These are phyloP conservation scores for Luperina nickerlii DNA, from an alignment of 2,888 invertebrate genomes.

Conservation along the genomic window DNA sequence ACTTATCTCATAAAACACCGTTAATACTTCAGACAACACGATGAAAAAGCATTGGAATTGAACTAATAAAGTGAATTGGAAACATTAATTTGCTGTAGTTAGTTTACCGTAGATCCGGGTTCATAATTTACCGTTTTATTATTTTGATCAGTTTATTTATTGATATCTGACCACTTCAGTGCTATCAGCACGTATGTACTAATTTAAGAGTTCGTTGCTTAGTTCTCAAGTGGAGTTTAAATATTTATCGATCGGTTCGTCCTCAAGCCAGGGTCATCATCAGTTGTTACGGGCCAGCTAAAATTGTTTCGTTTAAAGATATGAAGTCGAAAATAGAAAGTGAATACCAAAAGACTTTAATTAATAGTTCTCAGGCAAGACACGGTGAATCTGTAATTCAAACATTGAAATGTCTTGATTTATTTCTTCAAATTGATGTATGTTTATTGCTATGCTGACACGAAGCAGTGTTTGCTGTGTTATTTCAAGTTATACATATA, in stretches of 20 bases:
- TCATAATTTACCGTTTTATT: constrained; percentile 35
- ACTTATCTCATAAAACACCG: constrained; percentile 16
- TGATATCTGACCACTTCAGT: constrained; percentile 29
- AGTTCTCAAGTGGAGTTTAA: constrained; percentile 14
- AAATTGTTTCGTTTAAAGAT: constrained; percentile 40
- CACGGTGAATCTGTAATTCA: constrained; percentile 38
- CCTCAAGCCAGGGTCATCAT: constrained; percentile 47
- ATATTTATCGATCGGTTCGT: constrained; percentile 39
- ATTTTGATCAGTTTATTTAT: constrained; percentile 49
- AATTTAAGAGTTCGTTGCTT: constrained; percentile 34
- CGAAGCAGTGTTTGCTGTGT: not conserved
- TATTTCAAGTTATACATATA: not conserved
- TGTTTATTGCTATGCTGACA: constrained; percentile 24
- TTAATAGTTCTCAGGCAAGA: constrained; percentile 49
- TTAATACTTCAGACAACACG: not conserved
- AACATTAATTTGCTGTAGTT: constrained; percentile 51
- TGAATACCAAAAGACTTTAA: constrained; percentile 48
- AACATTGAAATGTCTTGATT: constrained; percentile 47
- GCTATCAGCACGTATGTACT: constrained; percentile 36
- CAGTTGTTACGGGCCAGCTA: constrained; percentile 44
- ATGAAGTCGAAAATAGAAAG: constrained; percentile 59
- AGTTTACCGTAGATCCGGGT: constrained; percentile 57
- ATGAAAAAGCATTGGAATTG: constrained; percentile 26
- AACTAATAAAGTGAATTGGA: constrained; percentile 37
- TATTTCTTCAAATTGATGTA: constrained; percentile 40